phyloP scores from a whole-genome alignment of 2,888 invertebrate species.

The Thereva nobilitata region DNA sequence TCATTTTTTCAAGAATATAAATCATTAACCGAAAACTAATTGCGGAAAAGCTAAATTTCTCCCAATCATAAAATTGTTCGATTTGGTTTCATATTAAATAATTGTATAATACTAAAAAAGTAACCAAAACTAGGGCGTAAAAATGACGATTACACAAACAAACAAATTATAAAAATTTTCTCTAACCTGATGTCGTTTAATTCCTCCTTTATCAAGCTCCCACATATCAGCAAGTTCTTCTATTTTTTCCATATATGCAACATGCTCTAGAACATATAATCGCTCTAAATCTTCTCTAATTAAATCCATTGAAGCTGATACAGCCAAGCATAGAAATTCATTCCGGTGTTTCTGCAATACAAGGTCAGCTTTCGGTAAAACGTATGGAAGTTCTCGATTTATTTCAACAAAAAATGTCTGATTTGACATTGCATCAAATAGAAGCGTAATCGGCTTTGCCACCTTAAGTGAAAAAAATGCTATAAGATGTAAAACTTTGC shows the following conservation, averaged over 20 bases:
- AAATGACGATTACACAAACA: too few species aligned
- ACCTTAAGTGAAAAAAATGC: constrained; percentile 76
- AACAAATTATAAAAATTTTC: constrained; percentile 42
- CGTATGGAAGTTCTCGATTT: constrained; percentile 62
- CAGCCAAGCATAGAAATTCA: constrained; percentile 74
- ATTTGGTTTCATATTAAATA: too few species aligned
- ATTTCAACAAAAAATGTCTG: constrained; percentile 60
- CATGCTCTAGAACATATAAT: constrained; percentile 60
- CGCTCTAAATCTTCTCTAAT: constrained; percentile 66
- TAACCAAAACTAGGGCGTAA: too few species aligned
- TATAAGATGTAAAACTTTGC: constrained; percentile 76
- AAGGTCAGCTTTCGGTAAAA: constrained; percentile 68
- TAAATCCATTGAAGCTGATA: constrained; percentile 74
- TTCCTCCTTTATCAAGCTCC: constrained; percentile 73
- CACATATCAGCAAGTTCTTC: constrained; percentile 73
- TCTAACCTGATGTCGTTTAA: constrained; percentile 77
- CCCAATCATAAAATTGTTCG: too few species aligned
- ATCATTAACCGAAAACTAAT: too few species aligned
- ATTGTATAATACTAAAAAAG: too few species aligned
- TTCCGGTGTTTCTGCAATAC: constrained; percentile 69
- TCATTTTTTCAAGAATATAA: too few species aligned
- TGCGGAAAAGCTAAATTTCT: too few species aligned
- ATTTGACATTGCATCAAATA: constrained; percentile 75
- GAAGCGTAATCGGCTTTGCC: constrained; percentile 69
- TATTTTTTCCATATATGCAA: constrained; percentile 74